Evolutionary conservation across 2,797 vertebrate species (phyloP).

Genomic region (Pteropus rufus): DNA sequence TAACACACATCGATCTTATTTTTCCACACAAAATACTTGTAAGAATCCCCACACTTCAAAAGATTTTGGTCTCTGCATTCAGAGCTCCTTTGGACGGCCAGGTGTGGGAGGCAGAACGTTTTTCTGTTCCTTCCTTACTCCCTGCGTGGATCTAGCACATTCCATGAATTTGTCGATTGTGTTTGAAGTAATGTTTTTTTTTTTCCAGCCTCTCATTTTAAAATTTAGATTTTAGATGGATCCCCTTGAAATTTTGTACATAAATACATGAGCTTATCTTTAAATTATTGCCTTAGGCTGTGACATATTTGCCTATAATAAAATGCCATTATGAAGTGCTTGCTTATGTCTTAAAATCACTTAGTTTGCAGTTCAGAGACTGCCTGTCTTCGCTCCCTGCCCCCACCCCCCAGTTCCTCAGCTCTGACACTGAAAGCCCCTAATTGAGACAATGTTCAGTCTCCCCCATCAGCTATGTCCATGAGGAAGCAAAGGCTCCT

Average conservation of each 20-base stretch:
- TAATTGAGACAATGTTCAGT: background rate
- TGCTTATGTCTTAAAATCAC: background rate
- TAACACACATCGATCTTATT: background rate
- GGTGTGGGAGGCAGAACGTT: accelerated
- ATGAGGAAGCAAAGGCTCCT: background rate
- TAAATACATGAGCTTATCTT: background rate
- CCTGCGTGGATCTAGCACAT: background rate
- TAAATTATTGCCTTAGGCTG: background rate
- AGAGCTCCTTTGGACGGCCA: background rate
- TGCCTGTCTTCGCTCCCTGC: too few species aligned
- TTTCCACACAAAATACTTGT: background rate
- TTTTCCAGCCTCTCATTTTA: background rate
- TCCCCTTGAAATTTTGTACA: background rate
- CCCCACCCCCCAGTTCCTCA: accelerated
- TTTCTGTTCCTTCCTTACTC: background rate
- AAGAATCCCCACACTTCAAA: background rate
- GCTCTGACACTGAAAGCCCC: background rate
- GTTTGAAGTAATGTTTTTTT: background rate
- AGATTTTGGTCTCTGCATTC: background rate
- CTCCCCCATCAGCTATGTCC: accelerated
- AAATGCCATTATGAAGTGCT: background rate
- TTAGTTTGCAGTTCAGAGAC: background rate
- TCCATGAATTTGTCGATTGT: background rate
- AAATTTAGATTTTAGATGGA: background rate
- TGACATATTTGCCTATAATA: background rate